phyloP scores from a whole-genome alignment of 2,113 vertebrate species.

The Hemichromis elongatus region DNA sequence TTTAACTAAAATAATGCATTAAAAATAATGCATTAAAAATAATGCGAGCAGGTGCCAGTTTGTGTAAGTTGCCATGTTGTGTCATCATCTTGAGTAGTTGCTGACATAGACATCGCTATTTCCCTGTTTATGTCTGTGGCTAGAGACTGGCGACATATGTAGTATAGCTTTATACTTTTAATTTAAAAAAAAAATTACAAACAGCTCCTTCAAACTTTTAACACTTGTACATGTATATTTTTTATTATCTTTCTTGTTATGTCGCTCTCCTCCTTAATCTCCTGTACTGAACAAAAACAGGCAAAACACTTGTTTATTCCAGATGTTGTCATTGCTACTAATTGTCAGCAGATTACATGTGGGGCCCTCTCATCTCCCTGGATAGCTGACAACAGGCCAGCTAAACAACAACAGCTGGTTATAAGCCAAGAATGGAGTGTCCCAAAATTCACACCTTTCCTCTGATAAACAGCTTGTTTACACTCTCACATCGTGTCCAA shows the following conservation, averaged over 20 bases:
- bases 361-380: background rate
- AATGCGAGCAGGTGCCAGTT: background rate
- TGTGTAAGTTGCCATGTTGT: background rate
- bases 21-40: background rate
- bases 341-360: background rate
- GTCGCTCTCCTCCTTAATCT: background rate
- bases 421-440: background rate
- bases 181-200: background rate
- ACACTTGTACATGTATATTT: background rate
- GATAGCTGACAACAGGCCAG: background rate
- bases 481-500: background rate
- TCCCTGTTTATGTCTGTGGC: background rate
- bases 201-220: background rate
- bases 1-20: background rate
- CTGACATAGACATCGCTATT: background rate
- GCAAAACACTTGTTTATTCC: background rate
- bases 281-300: background rate
- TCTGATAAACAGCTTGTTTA: background rate
- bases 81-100: background rate
- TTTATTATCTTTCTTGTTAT: background rate
- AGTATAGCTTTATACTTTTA: background rate
- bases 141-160: background rate
- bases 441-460: background rate
- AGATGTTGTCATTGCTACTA: background rate
- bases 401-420: background rate